phyloP scores from a whole-genome alignment of 2,888 invertebrate species.

The Spilarctia lutea region DNA sequence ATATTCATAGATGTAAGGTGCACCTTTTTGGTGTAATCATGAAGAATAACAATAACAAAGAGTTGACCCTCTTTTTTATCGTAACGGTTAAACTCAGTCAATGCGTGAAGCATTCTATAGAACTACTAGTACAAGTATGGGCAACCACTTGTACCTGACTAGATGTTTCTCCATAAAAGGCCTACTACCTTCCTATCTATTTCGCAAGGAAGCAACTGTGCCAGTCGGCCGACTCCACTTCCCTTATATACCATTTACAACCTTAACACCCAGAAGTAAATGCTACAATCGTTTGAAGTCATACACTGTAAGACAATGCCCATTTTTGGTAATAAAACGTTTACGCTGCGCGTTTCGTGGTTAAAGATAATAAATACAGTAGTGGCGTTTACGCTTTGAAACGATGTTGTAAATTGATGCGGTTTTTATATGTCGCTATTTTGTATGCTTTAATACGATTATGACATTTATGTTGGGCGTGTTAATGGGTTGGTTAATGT shows the following conservation, averaged over 20 bases:
- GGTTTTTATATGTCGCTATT: slow-evolving; percentile 27
- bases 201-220: slow-evolving; percentile 68
- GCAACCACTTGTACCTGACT: slow-evolving; percentile 50
- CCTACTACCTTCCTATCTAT: slow-evolving; percentile 61
- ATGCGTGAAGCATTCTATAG: slow-evolving; percentile 18
- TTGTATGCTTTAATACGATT: slow-evolving; percentile 25
- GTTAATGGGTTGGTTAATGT: slow-evolving; percentile 12
- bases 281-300: slow-evolving; percentile 26
- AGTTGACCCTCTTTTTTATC: slow-evolving; percentile 5
- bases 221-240: slow-evolving; percentile 50
- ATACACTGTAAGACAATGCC: slow-evolving; percentile 55
- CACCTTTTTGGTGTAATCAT: background rate
- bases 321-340: slow-evolving; percentile 67
- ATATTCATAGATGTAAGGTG: background rate
- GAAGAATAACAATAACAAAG: background rate
- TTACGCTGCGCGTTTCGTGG: slow-evolving; percentile 58
- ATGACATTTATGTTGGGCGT: slow-evolving; percentile 24
- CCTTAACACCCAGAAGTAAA: slow-evolving; percentile 34
- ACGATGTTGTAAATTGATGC: slow-evolving; percentile 37
- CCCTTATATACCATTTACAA: slow-evolving; percentile 35
- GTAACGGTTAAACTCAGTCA: slow-evolving; percentile 15
- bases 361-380: slow-evolving; percentile 56
- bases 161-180: slow-evolving; percentile 63
- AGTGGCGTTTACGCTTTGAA: slow-evolving; percentile 40
- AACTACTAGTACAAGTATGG: slow-evolving; percentile 26